These are phyloP conservation scores for Toxotes lorentzi DNA, from an alignment of 2,797 vertebrate genomes.

Conservation along the genomic window DNA sequence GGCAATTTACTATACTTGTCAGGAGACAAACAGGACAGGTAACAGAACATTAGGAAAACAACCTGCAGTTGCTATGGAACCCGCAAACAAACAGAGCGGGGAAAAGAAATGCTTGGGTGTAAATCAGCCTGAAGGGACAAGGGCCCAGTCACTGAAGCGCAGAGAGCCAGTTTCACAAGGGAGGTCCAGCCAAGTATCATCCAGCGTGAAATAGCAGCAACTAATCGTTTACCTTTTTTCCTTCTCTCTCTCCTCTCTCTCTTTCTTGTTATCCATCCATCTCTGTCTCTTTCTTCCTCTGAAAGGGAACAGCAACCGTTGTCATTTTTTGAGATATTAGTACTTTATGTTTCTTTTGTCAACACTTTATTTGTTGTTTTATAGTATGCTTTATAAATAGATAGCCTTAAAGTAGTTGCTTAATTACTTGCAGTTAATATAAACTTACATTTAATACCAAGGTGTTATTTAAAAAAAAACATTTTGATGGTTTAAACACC, in stretches of 20 bases:
- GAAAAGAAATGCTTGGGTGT: conserved; percentile 76
- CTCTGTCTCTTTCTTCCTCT: conserved; percentile 22
- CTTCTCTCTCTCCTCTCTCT: conserved; percentile 24
- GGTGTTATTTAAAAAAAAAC: neutral
- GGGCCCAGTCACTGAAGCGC: conserved; percentile 75
- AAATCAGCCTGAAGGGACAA: conserved; percentile 86
- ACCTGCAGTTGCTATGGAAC: conserved; percentile 80
- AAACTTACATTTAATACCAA: neutral
- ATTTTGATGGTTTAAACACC: neutral
- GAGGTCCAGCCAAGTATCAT: conserved; percentile 84
- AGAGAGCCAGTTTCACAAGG: conserved; percentile 85
- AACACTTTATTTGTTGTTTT: neutral
- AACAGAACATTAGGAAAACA: conserved; percentile 80
- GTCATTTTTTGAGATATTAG: neutral
- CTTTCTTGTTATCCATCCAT: conserved; percentile 45
- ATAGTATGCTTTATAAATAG: neutral
- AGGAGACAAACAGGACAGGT: conserved; percentile 81
- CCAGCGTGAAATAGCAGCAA: conserved; percentile 77
- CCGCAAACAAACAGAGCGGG: conserved; percentile 82
- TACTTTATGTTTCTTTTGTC: neutral
- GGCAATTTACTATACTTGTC: conserved; percentile 70
- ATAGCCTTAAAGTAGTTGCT: neutral
- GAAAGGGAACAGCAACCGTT: neutral
- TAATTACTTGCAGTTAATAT: neutral
- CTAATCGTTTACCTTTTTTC: conserved; percentile 83